These are phyloP conservation scores for Paratrypauchen microcephalus DNA, from an alignment of 2,797 vertebrate genomes.

Conservation along the genomic window DNA sequence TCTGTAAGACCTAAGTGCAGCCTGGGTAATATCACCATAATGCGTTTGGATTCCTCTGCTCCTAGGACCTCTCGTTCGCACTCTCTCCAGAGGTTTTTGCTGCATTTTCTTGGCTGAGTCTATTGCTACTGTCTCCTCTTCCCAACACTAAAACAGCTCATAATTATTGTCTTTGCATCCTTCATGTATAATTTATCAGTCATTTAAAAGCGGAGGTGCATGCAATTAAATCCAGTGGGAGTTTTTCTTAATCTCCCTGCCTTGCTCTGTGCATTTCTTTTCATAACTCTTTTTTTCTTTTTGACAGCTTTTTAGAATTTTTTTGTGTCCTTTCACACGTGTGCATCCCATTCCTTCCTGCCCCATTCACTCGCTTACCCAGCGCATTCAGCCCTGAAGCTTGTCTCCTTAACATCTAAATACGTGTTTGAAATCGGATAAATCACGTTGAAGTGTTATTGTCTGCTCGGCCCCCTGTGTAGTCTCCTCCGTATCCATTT, in stretches of 20 bases:
- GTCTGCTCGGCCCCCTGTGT: conserved; percentile 18
- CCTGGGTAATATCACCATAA: conserved; percentile 59
- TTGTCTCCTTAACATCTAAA: conserved; percentile 56
- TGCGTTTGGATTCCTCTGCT: conserved; percentile 59
- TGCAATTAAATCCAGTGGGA: conserved; percentile 74
- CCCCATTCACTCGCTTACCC: conserved; percentile 45
- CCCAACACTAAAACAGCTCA: conserved; percentile 66
- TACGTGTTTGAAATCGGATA: conserved; percentile 61
- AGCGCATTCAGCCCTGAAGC: conserved; percentile 32
- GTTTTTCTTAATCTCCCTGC: conserved; percentile 56
- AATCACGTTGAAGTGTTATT: conserved; percentile 56
- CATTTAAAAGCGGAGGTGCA: conserved; percentile 76
- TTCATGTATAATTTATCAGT: conserved; percentile 80
- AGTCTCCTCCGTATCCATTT: conserved; percentile 47
- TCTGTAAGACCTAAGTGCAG: conserved; percentile 30
- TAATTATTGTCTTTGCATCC: conserved; percentile 76
- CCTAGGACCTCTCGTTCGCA: conserved; percentile 38
- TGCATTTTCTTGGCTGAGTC: conserved; percentile 48
- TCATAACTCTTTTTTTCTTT: conserved; percentile 23
- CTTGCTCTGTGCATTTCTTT: conserved; percentile 25
- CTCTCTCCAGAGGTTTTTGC: conserved; percentile 52
- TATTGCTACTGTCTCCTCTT: conserved; percentile 53
- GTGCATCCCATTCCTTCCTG: conserved; percentile 41
- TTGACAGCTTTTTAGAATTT: conserved; percentile 43
- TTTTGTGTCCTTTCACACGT: conserved; percentile 40